These are phyloP conservation scores for Trachelus iudaicus DNA, from an alignment of 2,888 invertebrate species.

Conservation along the genomic window DNA sequence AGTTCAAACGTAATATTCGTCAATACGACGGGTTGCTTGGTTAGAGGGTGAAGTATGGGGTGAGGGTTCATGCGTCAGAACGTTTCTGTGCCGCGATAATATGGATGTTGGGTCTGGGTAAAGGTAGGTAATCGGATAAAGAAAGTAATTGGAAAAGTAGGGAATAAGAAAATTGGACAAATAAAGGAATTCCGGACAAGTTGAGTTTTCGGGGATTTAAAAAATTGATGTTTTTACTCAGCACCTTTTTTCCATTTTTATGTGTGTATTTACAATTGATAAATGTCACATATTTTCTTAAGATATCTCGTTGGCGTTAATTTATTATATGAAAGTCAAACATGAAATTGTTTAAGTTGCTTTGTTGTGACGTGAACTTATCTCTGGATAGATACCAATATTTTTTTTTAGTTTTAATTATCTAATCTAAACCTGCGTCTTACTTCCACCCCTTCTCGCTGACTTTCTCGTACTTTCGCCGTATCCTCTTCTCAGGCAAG, in stretches of 20 bases:
- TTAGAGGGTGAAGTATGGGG: background rate
- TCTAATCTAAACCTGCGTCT: background rate
- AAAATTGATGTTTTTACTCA: background rate
- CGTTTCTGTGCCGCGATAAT: background rate
- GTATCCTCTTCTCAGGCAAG: background rate
- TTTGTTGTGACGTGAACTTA: background rate
- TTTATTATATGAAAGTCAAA: background rate
- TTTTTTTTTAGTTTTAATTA: background rate
- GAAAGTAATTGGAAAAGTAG: background rate
- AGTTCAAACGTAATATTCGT: background rate
- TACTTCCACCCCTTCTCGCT: background rate
- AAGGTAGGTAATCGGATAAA: background rate
- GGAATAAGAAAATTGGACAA: background rate
- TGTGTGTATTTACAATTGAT: background rate
- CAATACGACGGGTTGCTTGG: background rate
- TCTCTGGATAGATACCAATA: no score
- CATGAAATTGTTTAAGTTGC: background rate
- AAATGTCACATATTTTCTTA: background rate
- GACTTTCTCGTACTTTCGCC: background rate
- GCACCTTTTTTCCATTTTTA: background rate
- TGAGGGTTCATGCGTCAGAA: background rate
- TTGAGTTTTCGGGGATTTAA: background rate
- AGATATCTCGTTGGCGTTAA: background rate
- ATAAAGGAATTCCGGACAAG: background rate
- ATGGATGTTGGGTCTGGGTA: background rate